Percentiles rank a stretch among this genome's conserved stretches.
Evolutionary conservation across 2,888 invertebrate species (phyloP).

Genomic region (Incurvaria masculella): DNA sequence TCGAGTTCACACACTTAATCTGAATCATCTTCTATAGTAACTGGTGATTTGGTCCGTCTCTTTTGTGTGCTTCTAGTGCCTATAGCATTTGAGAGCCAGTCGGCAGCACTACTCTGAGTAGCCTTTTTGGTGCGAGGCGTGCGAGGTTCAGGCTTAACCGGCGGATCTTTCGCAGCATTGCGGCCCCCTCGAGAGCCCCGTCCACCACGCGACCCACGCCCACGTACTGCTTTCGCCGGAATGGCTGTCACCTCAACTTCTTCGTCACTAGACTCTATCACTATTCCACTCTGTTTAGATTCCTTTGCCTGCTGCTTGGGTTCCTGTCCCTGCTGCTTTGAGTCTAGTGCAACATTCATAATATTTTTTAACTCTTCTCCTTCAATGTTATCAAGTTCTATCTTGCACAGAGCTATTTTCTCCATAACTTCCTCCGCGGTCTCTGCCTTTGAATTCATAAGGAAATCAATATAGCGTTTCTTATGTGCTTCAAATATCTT

Average conservation of each 20-base stretch:
- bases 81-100: not conserved
- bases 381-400: slow-evolving; percentile 36
- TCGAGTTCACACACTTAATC: not conserved
- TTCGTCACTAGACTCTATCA: slow-evolving; percentile 36
- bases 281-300: slow-evolving; percentile 18
- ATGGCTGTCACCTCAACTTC: slow-evolving; percentile 22
- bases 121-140: not conserved
- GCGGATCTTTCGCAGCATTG: slow-evolving; percentile 23
- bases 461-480: slow-evolving; percentile 33
- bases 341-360: slow-evolving; percentile 15
- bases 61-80: not conserved
- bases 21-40: not conserved
- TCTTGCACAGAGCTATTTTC: slow-evolving; percentile 30
- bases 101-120: not conserved
- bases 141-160: not conserved
- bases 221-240: slow-evolving; percentile 6
- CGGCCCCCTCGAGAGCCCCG: slow-evolving; percentile 30
- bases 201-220: slow-evolving; percentile 32
- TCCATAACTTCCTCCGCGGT: slow-evolving; percentile 37
- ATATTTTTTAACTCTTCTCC: slow-evolving; percentile 27
- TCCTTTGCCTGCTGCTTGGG: slow-evolving; percentile 21
- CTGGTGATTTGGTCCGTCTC: not conserved
- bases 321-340: slow-evolving; percentile 9
- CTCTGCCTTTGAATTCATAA: slow-evolving; percentile 36
- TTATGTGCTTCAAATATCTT: slow-evolving; percentile 43